Evolutionary conservation across 2,888 invertebrate genomes (phyloP), one percentile per base, ranked within the genome.

Genomic region (Chaitophorus viminalis): DNA sequence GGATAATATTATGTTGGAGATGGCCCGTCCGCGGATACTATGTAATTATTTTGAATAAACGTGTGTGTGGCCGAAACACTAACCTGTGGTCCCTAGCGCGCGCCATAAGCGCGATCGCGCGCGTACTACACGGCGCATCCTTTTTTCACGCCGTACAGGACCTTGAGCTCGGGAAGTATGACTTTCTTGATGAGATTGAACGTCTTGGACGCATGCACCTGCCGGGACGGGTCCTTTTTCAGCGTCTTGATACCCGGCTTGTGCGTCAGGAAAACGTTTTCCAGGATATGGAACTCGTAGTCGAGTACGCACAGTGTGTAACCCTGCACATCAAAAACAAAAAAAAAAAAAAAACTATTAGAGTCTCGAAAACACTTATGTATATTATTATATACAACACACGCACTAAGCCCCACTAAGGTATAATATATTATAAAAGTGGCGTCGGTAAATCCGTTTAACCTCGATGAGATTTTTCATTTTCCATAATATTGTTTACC

Each of bases 231-330:
- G 91, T 97, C 96, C 91, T 95, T 95, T 91, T 94, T 95, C 92
- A 95, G 94, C 83, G 95, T 93, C 91, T 98, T 98, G 90, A 98
- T 97, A 82, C 98, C 97, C 0, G 98, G 98, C 90, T 96, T 96
- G 92, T 98, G 98, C 82, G 96, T 96, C 89, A 98, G 93, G 92
- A 97, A 98, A n/a, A 96, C 97, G 92, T 97, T 97, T 92, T 98
- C 96, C 91, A 98, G 92, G 90, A 98, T 97, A 92, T 97, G 95
- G 91, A 98, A 97, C 91, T 98, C 97, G 92, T 98, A 98, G 92
- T 97, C 95, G 91, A 96, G 93, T 52, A 97, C 96, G 92, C 98
- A 98, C 89, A 98, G 93, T 88, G 96, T 94, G 92, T 97, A 98
- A 90, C 97, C 97, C 97, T 97, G 93, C 29, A 29, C n/a, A n/a